phyloP scores from a whole-genome alignment of 2,797 vertebrate genomes.

The Syngnathus rostellatus region DNA sequence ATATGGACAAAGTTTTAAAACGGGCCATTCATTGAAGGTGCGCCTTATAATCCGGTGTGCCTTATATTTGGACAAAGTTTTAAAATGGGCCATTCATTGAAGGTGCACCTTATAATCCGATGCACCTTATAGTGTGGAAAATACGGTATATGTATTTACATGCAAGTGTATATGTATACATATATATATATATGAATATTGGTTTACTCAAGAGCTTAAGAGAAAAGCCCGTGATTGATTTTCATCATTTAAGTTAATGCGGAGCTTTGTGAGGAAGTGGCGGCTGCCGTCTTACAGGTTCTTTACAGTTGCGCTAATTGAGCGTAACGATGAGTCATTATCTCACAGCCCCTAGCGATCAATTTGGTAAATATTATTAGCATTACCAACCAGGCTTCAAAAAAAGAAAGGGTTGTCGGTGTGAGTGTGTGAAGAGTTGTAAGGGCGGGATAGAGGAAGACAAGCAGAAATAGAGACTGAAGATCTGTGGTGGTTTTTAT shows the following conservation, averaged over 20 bases:
- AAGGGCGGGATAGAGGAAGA: conserved; percentile 10
- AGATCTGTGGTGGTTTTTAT: conserved; percentile 24
- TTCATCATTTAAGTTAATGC: conserved; percentile 26
- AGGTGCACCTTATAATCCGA: no score
- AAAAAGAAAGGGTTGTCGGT: neutral
- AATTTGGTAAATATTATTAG: conserved; percentile 8
- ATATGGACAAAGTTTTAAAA: no score
- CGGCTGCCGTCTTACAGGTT: conserved; percentile 1
- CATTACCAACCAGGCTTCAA: neutral
- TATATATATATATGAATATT: neutral
- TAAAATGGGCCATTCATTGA: no score
- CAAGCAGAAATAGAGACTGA: conserved; percentile 27
- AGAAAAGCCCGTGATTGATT: conserved; percentile 21
- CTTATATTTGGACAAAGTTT: no score
- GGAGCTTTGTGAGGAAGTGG: conserved; percentile 13
- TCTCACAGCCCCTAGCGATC: conserved; percentile 28
- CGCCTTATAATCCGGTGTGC: no score
- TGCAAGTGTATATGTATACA: neutral
- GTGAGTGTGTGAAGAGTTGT: conserved; percentile 6
- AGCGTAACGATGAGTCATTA: conserved; percentile 25
- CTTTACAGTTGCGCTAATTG: conserved; percentile 14
- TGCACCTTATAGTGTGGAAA: no score
- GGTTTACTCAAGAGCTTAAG: neutral
- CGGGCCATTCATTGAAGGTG: no score
- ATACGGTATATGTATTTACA: neutral